Conservation (phyloP, 1,140 invertebrate genomes). For the Drosophila asahinai region DNA sequence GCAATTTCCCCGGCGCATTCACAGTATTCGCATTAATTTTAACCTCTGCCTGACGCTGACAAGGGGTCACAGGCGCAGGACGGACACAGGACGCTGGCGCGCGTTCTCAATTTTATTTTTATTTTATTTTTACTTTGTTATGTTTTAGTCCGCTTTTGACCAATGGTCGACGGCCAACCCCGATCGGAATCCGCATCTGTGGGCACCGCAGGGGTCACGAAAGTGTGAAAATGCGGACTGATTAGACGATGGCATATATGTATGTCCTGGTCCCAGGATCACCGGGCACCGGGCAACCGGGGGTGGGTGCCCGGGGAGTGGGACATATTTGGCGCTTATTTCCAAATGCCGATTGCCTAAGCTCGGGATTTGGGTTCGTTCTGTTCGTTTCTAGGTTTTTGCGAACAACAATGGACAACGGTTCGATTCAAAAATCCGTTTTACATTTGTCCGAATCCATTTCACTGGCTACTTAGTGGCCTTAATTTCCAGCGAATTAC, state of each 20-base stretch:
- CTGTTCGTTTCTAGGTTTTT: conserved; percentile 1
- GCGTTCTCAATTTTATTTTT: conserved; percentile 59
- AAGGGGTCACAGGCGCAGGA: conserved; percentile 63
- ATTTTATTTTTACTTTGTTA: conserved; percentile 46
- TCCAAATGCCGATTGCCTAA: conserved; percentile 73
- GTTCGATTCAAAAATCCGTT: conserved; percentile 44
- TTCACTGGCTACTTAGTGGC: conserved; percentile 68
- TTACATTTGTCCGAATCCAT: conserved; percentile 68
- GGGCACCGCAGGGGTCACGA: conserved; percentile 76
- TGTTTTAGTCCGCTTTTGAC: conserved; percentile 32
- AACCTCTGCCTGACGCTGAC: conserved; percentile 72
- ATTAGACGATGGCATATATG: conserved; percentile 62
- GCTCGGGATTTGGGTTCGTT: conserved; percentile 63
- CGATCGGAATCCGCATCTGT: conserved; percentile 31
- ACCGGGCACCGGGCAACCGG: conserved; percentile 36
- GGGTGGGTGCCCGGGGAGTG: conserved; percentile 16
- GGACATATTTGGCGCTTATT: conserved; percentile 66
- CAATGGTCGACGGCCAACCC: conserved; percentile 55
- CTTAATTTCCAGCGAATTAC: conserved; percentile 71
- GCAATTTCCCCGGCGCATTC: conserved; percentile 75
- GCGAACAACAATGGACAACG: conserved; percentile 35
- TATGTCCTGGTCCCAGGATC: conserved; percentile 39
- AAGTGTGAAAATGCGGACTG: conserved; percentile 77
- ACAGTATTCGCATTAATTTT: conserved; percentile 80
- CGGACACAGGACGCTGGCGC: conserved; percentile 43